phyloP scores from a whole-genome alignment of 2,113 vertebrate genomes.

The Calidris pygmaea region DNA sequence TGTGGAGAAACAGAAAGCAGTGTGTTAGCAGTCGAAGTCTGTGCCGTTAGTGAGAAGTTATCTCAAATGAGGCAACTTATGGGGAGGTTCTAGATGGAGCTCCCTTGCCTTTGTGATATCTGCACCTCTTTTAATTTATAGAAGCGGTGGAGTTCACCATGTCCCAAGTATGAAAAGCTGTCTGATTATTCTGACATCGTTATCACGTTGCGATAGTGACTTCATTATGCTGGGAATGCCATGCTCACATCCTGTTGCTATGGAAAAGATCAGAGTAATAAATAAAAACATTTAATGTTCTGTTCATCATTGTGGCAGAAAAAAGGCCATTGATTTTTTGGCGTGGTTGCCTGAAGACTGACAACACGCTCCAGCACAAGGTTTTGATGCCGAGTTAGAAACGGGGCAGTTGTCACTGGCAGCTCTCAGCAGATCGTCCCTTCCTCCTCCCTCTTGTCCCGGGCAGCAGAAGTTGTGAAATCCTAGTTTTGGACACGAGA shows the following conservation, averaged over 20 bases:
- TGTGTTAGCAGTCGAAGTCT: accelerated
- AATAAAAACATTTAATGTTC: constrained; percentile 35
- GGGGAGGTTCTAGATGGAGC: neutral
- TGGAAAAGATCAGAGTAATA: constrained; percentile 35
- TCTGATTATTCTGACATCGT: constrained; percentile 42
- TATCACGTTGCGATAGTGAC: constrained; percentile 20
- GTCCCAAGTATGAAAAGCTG: neutral
- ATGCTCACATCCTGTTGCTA: constrained; percentile 17
- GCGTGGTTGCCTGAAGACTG: neutral
- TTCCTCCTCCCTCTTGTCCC: neutral
- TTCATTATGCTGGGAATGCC: constrained; percentile 25
- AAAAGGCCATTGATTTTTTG: neutral
- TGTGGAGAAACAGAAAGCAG: neutral
- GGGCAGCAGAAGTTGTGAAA: constrained; percentile 57
- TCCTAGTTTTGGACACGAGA: neutral
- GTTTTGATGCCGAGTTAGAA: neutral
- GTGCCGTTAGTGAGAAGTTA: neutral
- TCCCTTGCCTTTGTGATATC: neutral
- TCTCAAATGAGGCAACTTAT: neutral
- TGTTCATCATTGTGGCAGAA: neutral
- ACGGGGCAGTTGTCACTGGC: neutral
- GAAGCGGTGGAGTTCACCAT: neutral
- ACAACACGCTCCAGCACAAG: neutral
- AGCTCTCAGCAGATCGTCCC: neutral
- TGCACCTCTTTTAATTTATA: neutral